Conservation (phyloP, 2,797 vertebrate species). For the Dipus sagitta region DNA sequence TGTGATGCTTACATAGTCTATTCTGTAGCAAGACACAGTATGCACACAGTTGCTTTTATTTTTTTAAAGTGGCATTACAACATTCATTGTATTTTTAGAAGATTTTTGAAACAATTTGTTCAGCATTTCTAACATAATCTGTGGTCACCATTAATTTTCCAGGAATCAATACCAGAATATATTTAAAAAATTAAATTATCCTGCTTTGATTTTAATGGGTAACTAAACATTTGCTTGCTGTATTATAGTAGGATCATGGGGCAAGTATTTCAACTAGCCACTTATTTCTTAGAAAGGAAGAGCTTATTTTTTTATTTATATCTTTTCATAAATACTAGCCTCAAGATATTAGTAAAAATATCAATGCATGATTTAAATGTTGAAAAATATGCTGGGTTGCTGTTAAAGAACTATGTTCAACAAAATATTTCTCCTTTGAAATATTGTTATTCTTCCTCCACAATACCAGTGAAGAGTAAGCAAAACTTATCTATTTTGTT, state of each 20-base stretch:
- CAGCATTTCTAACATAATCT: background rate
- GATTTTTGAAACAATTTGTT: conserved; percentile 3
- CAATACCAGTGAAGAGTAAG: conserved; percentile 43
- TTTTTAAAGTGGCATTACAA: background rate
- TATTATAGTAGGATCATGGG: background rate
- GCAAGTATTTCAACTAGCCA: background rate
- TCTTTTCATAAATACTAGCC: conserved; percentile 23
- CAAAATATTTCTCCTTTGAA: conserved; percentile 52
- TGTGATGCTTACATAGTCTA: background rate
- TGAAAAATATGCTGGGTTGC: conserved; percentile 18
- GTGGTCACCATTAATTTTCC: background rate
- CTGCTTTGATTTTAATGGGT: background rate
- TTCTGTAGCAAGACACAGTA: background rate
- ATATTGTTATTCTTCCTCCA: conserved; percentile 4
- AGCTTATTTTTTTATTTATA: background rate
- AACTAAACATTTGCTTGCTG: conserved; percentile 35
- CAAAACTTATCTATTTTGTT: conserved; percentile 40
- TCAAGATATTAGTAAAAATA: conserved; percentile 47
- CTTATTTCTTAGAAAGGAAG: conserved; percentile 48
- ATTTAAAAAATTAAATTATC: conserved; percentile 5
- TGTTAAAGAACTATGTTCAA: conserved; percentile 56
- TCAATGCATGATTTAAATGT: conserved; percentile 43
- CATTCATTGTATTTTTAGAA: background rate
- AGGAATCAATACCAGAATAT: conserved; percentile 1
- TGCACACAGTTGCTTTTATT: background rate